phyloP scores from a whole-genome alignment of 2,888 invertebrate species.

The Xestoiulus laeticollis region DNA sequence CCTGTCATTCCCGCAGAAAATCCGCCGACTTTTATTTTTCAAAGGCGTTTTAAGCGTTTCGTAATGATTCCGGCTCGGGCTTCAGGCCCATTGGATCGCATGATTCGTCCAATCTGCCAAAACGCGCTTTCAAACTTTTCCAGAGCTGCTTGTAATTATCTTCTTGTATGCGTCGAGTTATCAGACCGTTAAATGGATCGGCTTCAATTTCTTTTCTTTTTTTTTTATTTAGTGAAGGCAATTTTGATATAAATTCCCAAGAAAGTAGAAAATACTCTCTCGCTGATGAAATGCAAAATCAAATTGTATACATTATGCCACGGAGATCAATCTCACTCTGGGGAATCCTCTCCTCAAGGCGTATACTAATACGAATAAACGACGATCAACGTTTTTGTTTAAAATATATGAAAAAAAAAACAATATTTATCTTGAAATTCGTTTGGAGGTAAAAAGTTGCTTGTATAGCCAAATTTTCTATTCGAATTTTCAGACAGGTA shows the following conservation, averaged over 20 bases:
- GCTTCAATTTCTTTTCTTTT: neutral
- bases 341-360: neutral
- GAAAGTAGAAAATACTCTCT: neutral
- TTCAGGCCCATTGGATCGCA: neutral
- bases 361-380: neutral
- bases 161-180: neutral
- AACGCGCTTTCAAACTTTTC: neutral
- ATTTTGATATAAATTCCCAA: neutral
- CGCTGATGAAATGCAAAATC: neutral
- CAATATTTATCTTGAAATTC: too few relatives aligned
- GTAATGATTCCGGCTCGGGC: neutral
- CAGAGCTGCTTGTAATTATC: neutral
- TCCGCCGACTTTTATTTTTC: neutral
- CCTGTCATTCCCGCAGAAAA: neutral
- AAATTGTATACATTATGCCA: neutral
- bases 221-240: neutral
- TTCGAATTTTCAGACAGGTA: neutral
- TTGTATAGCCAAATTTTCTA: neutral
- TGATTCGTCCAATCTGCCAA: neutral
- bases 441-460: neutral
- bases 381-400: neutral
- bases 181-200: neutral
- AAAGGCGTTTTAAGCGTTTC: neutral
- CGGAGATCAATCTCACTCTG: neutral
- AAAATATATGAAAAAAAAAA: too few relatives aligned